These are phyloP conservation scores for Lapara coniferarum DNA, from an alignment of 2,888 invertebrate genomes.

Conservation along the genomic window DNA sequence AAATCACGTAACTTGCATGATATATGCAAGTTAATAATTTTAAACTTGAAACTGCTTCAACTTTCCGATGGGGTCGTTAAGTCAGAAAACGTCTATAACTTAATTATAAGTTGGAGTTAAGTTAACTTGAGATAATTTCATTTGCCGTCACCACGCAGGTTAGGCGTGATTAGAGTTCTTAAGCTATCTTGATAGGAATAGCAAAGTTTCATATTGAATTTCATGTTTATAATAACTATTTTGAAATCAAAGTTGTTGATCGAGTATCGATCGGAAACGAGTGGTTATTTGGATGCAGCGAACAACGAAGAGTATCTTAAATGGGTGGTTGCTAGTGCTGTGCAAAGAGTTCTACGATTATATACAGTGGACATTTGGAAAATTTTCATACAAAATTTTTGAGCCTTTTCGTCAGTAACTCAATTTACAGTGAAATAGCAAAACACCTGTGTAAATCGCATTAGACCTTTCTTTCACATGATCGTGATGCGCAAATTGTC, in stretches of 20 bases:
- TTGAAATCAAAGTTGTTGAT: not conserved
- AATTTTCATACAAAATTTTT: no score
- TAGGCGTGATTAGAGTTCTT: conserved; percentile 18
- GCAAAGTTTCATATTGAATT: conserved; percentile 5
- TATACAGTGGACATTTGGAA: no score
- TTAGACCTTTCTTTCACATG: no score
- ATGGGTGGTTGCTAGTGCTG: no score
- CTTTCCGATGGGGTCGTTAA: conserved; percentile 39
- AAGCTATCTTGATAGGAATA: conserved; percentile 5
- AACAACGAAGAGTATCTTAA: not conserved
- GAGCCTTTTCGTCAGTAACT: no score
- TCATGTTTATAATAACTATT: conserved; percentile 2
- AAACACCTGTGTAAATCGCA: no score
- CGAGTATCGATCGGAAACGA: not conserved
- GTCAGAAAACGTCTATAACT: conserved; percentile 39
- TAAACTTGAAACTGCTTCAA: conserved; percentile 36
- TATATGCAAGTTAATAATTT: conserved; percentile 31
- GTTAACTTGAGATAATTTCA: conserved; percentile 28
- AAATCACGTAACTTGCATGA: conserved; percentile 18
- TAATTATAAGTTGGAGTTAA: conserved; percentile 41
- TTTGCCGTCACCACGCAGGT: conserved; percentile 22
- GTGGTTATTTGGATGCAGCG: not conserved
- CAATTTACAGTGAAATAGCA: no score
- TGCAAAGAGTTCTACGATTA: no score
- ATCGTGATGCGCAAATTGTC: no score